phyloP scores from a whole-genome alignment of 53 echinoderm and acorn worm genomes.

The Paelopatides confundens region DNA sequence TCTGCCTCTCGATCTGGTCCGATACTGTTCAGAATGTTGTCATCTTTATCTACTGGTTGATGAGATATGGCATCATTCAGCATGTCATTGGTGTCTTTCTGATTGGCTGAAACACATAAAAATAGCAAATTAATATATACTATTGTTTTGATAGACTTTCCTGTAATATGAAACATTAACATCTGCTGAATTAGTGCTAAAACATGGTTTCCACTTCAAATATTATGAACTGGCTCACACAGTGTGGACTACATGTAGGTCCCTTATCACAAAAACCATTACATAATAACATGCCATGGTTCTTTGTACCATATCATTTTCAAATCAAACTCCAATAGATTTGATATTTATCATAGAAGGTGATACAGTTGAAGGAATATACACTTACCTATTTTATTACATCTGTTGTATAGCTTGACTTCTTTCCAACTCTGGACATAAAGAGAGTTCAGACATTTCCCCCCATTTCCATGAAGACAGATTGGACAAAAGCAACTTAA shows the following conservation, averaged over 20 bases:
- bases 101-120: neutral
- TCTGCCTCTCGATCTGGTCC: neutral
- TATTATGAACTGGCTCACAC: too few species aligned
- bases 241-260: too few species aligned
- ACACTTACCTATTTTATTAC: neutral
- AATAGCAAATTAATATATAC: neutral
- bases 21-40: neutral
- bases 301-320: too few species aligned
- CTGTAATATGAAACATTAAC: neutral
- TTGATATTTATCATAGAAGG: too few species aligned
- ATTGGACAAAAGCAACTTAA: conserved; percentile 59
- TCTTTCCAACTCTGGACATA: conserved; percentile 29
- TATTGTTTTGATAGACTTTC: neutral
- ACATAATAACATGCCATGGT: too few species aligned
- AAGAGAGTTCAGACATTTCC: conserved; percentile 23
- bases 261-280: too few species aligned
- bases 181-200: too few species aligned
- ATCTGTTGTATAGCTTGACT: neutral
- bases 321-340: too few species aligned
- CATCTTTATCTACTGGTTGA: neutral
- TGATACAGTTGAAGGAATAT: neutral
- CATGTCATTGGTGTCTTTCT: neutral
- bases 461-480: conserved; percentile 31
- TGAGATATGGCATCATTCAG: too few species aligned
- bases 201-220: neutral